These are phyloP conservation scores for Formica exsecta DNA, from an alignment of 1,140 invertebrate genomes.

Conservation along the genomic window DNA sequence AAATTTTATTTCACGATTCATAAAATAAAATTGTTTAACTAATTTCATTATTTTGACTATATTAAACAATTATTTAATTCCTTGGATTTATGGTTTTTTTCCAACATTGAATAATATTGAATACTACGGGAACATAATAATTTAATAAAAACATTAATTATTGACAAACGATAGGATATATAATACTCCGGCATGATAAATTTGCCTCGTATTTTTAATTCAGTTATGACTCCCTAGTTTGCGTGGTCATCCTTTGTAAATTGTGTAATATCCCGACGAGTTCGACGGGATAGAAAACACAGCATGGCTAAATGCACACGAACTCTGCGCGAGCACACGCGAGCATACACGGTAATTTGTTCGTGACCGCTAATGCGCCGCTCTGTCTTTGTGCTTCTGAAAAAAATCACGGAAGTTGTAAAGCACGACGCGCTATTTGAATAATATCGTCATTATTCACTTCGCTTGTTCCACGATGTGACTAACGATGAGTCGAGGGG, in stretches of 20 bases:
- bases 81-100: not conserved
- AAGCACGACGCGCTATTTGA: constrained; percentile 69
- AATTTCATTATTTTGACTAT: not conserved
- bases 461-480: constrained; percentile 54
- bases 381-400: constrained; percentile 25
- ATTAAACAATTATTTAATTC: not conserved
- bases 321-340: constrained; percentile 26
- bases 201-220: not conserved
- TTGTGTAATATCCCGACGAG: constrained; percentile 32
- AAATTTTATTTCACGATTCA: not conserved
- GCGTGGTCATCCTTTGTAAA: not conserved
- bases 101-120: not conserved
- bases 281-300: constrained; percentile 25
- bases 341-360: constrained; percentile 43
- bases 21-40: not conserved
- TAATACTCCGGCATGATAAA: not conserved
- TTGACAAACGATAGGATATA: not conserved
- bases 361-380: constrained; percentile 61
- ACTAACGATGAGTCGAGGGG: constrained; percentile 68
- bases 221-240: not conserved
- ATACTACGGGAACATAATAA: not conserved
- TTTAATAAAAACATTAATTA: not conserved
- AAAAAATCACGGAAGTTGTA: constrained; percentile 71
- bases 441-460: constrained; percentile 77
- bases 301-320: constrained; percentile 2